Evolutionary conservation across 2,113 vertebrate species (phyloP).

Genomic region (Phocoena sinus): DNA sequence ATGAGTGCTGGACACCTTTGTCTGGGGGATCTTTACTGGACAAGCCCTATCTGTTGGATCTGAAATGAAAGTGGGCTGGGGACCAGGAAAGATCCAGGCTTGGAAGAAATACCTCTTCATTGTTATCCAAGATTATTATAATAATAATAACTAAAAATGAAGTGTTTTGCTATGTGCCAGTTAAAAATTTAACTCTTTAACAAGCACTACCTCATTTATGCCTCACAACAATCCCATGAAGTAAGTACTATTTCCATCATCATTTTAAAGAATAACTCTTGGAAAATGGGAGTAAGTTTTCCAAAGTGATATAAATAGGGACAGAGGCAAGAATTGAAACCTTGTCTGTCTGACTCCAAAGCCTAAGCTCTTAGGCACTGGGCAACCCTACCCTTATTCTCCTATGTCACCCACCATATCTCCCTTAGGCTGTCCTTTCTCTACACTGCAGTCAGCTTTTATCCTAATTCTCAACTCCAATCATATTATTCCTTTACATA

Average conservation of each 20-base stretch:
- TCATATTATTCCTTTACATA: neutral
- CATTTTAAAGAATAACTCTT: neutral
- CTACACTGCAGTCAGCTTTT: neutral
- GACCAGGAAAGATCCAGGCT: neutral
- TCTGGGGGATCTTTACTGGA: neutral
- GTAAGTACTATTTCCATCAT: neutral
- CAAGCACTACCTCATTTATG: neutral
- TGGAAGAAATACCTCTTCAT: neutral
- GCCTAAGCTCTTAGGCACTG: neutral
- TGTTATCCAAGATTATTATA: neutral
- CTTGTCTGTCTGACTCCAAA: neutral
- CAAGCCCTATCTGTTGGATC: neutral
- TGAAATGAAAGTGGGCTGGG: neutral
- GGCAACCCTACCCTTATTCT: neutral
- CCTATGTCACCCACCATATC: accelerated
- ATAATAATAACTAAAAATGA: neutral
- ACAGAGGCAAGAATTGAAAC: neutral
- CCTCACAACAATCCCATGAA: neutral
- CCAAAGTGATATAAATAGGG: neutral
- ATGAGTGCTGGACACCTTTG: neutral
- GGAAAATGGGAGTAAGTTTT: neutral
- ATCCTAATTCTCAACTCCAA: neutral
- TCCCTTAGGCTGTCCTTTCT: neutral
- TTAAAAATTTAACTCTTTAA: neutral
- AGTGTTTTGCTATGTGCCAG: neutral